Conservation (phyloP, 2,888 invertebrate genomes). For the Bunonema sp. region DNA sequence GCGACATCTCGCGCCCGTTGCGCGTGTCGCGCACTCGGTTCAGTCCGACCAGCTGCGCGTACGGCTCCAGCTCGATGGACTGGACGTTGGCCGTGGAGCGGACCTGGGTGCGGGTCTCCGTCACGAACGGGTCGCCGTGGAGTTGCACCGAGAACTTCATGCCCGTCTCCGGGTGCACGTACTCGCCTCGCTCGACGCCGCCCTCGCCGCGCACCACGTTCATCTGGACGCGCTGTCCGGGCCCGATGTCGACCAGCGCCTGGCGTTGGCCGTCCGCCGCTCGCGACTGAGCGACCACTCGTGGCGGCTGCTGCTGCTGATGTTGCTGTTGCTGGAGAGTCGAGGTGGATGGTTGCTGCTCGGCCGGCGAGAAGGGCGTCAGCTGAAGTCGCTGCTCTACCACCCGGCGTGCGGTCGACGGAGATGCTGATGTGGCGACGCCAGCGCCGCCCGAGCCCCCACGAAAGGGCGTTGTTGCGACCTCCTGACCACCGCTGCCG, state of each 20-base stretch:
- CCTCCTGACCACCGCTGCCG: too few relatives aligned
- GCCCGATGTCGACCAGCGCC: constrained; percentile 41
- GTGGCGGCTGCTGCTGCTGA: constrained; percentile 4
- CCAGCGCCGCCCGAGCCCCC: too few relatives aligned
- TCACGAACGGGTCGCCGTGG: constrained; percentile 43
- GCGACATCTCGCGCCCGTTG: constrained; percentile 32
- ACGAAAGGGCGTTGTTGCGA: too few relatives aligned
- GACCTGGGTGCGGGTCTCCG: constrained; percentile 44
- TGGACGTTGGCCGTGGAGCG: constrained; percentile 43
- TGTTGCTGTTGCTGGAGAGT: constrained; percentile 1
- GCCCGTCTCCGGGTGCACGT: constrained; percentile 39
- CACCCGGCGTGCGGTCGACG: constrained; percentile 11
- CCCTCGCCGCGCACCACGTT: constrained; percentile 40
- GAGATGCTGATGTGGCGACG: too few relatives aligned
- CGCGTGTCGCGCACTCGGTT: constrained; percentile 40
- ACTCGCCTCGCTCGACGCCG: constrained; percentile 43
- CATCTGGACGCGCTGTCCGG: constrained; percentile 42
- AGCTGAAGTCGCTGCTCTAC: constrained; percentile 38
- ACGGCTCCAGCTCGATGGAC: constrained; percentile 42
- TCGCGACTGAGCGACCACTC: constrained; percentile 6
- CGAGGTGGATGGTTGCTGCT: constrained; percentile 2
- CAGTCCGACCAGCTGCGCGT: constrained; percentile 44
- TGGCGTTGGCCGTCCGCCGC: constrained; percentile 13
- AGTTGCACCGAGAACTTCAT: constrained; percentile 45
- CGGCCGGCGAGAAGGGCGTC: constrained; percentile 30